phyloP scores from a whole-genome alignment of 2,797 vertebrate species.

The Morus bassanus region DNA sequence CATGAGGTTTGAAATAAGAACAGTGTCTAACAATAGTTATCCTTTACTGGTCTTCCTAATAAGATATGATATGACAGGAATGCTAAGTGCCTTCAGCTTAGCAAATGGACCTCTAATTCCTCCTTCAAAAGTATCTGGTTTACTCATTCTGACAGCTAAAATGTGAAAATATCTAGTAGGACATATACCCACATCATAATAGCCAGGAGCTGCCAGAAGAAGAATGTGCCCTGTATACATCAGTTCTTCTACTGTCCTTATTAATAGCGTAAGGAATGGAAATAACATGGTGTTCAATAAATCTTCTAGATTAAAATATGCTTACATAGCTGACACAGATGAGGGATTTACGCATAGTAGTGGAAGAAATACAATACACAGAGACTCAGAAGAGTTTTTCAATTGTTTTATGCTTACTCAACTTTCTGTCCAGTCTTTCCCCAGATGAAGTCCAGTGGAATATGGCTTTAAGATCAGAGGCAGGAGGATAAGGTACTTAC shows the following conservation, averaged over 20 bases:
- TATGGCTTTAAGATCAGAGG: not conserved
- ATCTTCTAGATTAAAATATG: not conserved
- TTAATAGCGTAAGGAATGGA: not conserved
- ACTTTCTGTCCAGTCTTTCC: not conserved
- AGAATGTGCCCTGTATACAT: not conserved
- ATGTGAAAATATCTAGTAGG: not conserved
- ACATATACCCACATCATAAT: not conserved
- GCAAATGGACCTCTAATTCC: slow-evolving; percentile 7
- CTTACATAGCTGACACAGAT: not conserved
- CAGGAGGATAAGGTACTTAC: not conserved
- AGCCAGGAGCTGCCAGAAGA: not conserved
- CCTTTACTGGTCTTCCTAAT: slow-evolving; percentile 17
- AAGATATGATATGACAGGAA: slow-evolving; percentile 37
- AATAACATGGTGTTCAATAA: not conserved
- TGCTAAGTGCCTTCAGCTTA: slow-evolving; percentile 37
- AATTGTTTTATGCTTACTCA: not conserved
- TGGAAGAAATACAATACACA: not conserved
- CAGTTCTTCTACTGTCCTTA: not conserved
- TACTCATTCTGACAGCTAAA: slow-evolving; percentile 46
- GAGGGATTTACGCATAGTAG: not conserved
- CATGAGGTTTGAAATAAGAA: not conserved
- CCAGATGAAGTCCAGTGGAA: not conserved
- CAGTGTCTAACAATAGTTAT: not conserved
- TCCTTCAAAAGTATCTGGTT: slow-evolving; percentile 1
- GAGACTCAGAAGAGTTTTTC: not conserved